Percentiles rank a stretch among this genome's conserved stretches.
Evolutionary conservation across 2,113 vertebrate species (phyloP).

Genomic region (Embiotoca jacksoni): DNA sequence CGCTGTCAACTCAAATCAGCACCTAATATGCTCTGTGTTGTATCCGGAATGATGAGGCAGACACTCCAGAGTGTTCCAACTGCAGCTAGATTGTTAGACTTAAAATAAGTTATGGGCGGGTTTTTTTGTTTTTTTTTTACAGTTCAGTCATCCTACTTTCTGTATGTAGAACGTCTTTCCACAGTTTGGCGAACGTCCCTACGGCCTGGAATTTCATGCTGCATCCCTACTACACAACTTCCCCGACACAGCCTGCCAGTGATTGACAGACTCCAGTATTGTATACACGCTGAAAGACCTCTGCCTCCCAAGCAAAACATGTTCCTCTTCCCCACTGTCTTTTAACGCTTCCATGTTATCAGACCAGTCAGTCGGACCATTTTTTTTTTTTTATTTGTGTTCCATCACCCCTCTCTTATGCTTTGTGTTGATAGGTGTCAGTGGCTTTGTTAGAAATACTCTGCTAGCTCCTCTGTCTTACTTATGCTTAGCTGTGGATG

Average conservation of each 20-base stretch:
- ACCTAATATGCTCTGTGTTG: slow-evolving; percentile 48
- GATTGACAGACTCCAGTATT: slow-evolving; percentile 52
- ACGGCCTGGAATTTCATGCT: slow-evolving; percentile 27
- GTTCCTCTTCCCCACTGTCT: slow-evolving; percentile 30
- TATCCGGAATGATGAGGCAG: slow-evolving; percentile 18
- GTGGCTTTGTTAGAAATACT: slow-evolving; percentile 53
- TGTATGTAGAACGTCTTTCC: not conserved
- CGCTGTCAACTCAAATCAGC: slow-evolving; percentile 63
- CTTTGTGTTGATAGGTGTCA: slow-evolving; percentile 60
- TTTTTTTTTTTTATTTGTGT: slow-evolving; percentile 65
- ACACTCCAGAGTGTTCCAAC: not conserved
- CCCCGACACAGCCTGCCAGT: not conserved
- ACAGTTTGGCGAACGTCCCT: slow-evolving; percentile 23
- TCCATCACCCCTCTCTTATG: slow-evolving; percentile 40
- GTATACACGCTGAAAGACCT: slow-evolving; percentile 36
- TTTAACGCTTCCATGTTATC: slow-evolving; percentile 49
- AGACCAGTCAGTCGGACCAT: slow-evolving; percentile 57
- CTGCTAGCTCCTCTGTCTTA: slow-evolving; percentile 46
- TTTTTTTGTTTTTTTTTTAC: slow-evolving; percentile 11
- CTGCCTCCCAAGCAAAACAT: slow-evolving; percentile 48
- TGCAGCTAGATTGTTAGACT: slow-evolving; percentile 17
- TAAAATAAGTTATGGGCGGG: slow-evolving; percentile 1
- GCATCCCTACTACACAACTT: slow-evolving; percentile 10
- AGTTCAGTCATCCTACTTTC: slow-evolving; percentile 28
- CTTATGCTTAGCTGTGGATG: slow-evolving; percentile 34